Evolutionary conservation across 2,113 vertebrate genomes (phyloP), one percentile per base, ranked within the genome.

Genomic region (Prunella fulvescens): DNA sequence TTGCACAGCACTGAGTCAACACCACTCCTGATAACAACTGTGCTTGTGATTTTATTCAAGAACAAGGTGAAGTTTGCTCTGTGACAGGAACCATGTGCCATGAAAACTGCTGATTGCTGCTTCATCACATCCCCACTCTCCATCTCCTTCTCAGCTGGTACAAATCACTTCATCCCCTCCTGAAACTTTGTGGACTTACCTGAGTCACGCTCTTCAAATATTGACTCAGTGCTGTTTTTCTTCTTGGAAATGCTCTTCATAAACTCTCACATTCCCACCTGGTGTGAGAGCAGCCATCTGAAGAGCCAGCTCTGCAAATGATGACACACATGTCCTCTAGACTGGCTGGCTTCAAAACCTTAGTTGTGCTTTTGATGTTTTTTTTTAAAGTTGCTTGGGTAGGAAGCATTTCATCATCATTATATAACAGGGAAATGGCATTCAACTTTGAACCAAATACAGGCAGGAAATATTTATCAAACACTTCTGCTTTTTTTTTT

Each of bases 391-490:
- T 66, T 66, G 22, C 69, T 78, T 28, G 71, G 25, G 47, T 54
- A 51, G 64, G 67, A 83, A 78, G 37, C 0, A 0, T 93, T 95
- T 92, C 47, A 71, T 95, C 82, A 67, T 60, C 33, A 10, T 94
- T 90, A 92, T 74, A 35, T 88, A 86, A 92, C 0, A 3, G 64
- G 76, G 62, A 70, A 74, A 42, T 12, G 40, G 28, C 67, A 64
- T 40, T 83, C 61, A 74, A 78, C 85, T 83, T 90, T 88, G 93
- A 71, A 86, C 90, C 81, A 71, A 39, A 81, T 67, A 40, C 19
- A 67, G 51, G 44, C 80, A 67, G 67, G 47, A 79, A 96, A 88
- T 92, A 83, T 95, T 97, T 96, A 83, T 86, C 72, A 44, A 92
- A 71, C 82, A 19, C 15, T 86, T 81, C 67, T 90, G 54, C n/a